These are phyloP conservation scores for Brachyptera risi DNA, from an alignment of 2,888 invertebrate genomes.

Conservation along the genomic window DNA sequence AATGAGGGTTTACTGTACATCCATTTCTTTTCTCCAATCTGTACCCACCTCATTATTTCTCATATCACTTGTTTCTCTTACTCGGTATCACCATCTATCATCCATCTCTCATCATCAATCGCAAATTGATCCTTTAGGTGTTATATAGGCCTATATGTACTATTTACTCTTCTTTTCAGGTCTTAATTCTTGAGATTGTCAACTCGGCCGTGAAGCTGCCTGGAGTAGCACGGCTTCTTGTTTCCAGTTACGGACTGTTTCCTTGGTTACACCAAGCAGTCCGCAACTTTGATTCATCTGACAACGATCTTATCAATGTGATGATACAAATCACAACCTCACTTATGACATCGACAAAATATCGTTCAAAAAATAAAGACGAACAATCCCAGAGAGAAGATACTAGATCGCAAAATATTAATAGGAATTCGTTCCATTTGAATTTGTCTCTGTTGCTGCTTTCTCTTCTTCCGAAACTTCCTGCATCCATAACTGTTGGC, in stretches of 20 bases:
- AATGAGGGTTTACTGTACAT: too few relatives aligned
- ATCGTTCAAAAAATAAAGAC: neutral
- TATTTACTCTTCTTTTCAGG: too few relatives aligned
- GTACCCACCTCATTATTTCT: too few relatives aligned
- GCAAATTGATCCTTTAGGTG: too few relatives aligned
- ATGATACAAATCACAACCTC: conserved; percentile 37
- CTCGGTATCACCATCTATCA: too few relatives aligned
- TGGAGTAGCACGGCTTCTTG: conserved; percentile 59
- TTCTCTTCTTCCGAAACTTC: conserved; percentile 21
- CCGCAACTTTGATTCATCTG: conserved; percentile 33
- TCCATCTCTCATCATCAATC: too few relatives aligned
- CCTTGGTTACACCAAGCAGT: conserved; percentile 59
- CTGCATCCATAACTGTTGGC: neutral
- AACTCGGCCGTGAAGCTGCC: conserved; percentile 59
- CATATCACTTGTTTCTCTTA: too few relatives aligned
- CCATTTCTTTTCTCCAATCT: too few relatives aligned
- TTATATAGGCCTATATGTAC: too few relatives aligned
- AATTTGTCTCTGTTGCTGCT: conserved; percentile 35
- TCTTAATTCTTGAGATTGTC: conserved; percentile 60
- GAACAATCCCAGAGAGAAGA: neutral
- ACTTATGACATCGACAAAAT: neutral
- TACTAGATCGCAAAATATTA: too few relatives aligned
- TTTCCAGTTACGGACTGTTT: conserved; percentile 64
- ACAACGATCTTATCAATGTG: conserved; percentile 35
- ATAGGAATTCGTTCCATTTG: neutral